phyloP scores from a whole-genome alignment of 2,888 invertebrate genomes.

The Lamellibrachia satsuma region DNA sequence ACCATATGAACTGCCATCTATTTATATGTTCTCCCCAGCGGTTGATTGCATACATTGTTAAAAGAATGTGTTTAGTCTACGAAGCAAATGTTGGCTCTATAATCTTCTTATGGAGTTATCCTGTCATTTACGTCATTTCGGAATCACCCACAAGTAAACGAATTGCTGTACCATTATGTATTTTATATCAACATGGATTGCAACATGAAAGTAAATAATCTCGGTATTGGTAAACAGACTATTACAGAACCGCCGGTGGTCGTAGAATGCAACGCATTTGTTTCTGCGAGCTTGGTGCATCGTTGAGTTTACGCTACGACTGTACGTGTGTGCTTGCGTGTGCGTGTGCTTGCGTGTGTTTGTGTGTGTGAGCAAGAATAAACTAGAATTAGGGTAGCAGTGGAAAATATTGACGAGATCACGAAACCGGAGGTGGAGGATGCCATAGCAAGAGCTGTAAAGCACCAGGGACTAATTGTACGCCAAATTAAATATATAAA shows the following conservation, averaged over 20 bases:
- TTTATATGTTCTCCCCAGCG: neutral
- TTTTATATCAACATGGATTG: neutral
- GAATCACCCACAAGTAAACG: neutral
- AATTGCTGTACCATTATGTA: neutral
- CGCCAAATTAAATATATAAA: too few species aligned
- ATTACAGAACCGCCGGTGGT: neutral
- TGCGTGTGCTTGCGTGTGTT: neutral
- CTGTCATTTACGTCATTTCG: neutral
- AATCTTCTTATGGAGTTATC: neutral
- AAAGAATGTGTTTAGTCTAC: neutral
- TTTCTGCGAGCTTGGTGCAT: neutral
- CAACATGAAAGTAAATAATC: too few species aligned
- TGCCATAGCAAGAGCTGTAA: too few species aligned
- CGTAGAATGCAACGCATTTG: neutral
- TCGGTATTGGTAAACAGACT: neutral
- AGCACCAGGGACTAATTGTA: too few species aligned
- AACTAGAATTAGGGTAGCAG: neutral
- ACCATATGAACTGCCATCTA: neutral
- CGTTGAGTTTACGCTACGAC: neutral
- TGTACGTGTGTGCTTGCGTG: neutral
- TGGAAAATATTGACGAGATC: too few species aligned
- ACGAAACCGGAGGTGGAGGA: too few species aligned
- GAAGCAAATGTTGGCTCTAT: neutral
- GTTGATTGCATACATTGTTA: neutral
- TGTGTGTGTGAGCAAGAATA: neutral